Percentiles rank a stretch among this genome's conserved stretches.
phyloP scores from a whole-genome alignment of 2,888 invertebrate species.

The Seira ritae region DNA sequence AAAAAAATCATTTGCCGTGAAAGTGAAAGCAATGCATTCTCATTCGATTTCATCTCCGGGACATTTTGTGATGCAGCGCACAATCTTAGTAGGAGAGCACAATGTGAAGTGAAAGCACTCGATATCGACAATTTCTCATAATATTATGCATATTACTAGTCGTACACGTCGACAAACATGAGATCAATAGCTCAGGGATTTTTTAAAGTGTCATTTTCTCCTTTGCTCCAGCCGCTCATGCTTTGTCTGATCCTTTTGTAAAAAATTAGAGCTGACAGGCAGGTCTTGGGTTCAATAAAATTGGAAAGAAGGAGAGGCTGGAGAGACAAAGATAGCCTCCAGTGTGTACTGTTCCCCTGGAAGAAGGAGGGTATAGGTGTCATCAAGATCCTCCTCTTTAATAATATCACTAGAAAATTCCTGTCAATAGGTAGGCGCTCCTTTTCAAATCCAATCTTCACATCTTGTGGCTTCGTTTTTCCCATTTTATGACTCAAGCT shows the following conservation, averaged over 20 bases:
- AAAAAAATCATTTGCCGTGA: no score
- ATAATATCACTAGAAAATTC: neutral
- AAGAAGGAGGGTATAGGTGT: neutral
- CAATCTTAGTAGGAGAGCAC: no score
- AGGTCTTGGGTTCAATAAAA: slow-evolving; percentile 10
- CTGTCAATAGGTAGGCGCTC: neutral
- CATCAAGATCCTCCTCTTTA: slow-evolving; percentile 17
- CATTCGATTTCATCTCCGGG: no score
- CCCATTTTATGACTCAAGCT: neutral
- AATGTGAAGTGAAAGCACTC: no score
- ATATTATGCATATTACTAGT: neutral
- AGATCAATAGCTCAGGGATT: neutral
- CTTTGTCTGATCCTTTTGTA: neutral
- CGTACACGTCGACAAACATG: neutral
- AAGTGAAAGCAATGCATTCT: no score
- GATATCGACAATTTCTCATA: neutral
- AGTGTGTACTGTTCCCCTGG: neutral
- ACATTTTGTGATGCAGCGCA: no score
- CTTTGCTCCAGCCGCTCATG: neutral
- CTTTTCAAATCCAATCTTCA: slow-evolving; percentile 15
- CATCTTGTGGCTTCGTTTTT: neutral
- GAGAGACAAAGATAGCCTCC: slow-evolving; percentile 19
- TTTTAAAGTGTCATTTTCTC: slow-evolving; percentile 13
- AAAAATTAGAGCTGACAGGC: slow-evolving; percentile 16
- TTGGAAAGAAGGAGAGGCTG: neutral